Evolutionary conservation across 2,888 invertebrate species (phyloP).

Genomic region (Digitonthophagus gazella): DNA sequence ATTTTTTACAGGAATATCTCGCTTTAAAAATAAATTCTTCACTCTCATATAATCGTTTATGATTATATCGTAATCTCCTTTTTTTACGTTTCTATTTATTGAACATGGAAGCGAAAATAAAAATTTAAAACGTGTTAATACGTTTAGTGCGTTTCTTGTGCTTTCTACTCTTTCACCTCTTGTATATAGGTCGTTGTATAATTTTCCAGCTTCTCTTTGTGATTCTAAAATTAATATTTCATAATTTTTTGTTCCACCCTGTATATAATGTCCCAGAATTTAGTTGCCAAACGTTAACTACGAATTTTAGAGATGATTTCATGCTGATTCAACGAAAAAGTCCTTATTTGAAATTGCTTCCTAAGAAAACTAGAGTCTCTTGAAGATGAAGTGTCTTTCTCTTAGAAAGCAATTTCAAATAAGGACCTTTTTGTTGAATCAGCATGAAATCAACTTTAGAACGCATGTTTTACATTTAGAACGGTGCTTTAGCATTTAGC

Average conservation of each 20-base stretch:
- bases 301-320: too few relatives aligned
- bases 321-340: too few relatives aligned
- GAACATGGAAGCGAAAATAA: slow-evolving; percentile 93
- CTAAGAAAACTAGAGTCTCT: too few relatives aligned
- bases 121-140: slow-evolving; percentile 91
- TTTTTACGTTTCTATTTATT: slow-evolving; percentile 89
- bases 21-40: slow-evolving; percentile 92
- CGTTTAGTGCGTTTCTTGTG: slow-evolving; percentile 89
- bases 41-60: slow-evolving; percentile 97
- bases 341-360: too few relatives aligned
- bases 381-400: neutral
- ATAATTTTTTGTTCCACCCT: too few relatives aligned
- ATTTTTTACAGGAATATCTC: slow-evolving; percentile 73
- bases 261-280: too few relatives aligned
- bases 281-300: too few relatives aligned
- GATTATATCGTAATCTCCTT: slow-evolving; percentile 94
- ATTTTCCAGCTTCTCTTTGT: slow-evolving; percentile 84
- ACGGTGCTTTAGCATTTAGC: neutral
- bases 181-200: slow-evolving; percentile 89
- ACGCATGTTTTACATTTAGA: too few relatives aligned
- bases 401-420: too few relatives aligned
- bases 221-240: slow-evolving; percentile 78
- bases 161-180: slow-evolving; percentile 94
- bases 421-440: too few relatives aligned
- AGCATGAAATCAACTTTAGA: too few relatives aligned